phyloP scores from a whole-genome alignment of 2,113 vertebrate genomes.

The Balaeniceps rex region DNA sequence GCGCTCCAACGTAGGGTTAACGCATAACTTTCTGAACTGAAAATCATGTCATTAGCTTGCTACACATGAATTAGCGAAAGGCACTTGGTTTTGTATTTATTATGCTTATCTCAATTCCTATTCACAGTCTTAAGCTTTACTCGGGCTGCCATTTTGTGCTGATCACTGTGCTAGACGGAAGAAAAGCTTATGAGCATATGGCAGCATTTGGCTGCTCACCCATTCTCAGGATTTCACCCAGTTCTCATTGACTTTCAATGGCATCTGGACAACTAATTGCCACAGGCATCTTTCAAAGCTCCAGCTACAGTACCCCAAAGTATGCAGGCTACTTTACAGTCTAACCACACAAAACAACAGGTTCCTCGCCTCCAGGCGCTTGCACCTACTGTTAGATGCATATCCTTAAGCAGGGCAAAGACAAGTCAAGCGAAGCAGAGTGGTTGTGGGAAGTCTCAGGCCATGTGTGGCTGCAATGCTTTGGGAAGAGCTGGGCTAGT shows the following conservation, averaged over 20 bases:
- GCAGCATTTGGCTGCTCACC: slow-evolving; percentile 27
- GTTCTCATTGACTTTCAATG: slow-evolving; percentile 31
- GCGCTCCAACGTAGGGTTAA: not conserved
- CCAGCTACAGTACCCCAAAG: not conserved
- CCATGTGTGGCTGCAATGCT: not conserved
- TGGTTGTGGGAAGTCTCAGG: not conserved
- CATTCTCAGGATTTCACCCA: slow-evolving; percentile 18
- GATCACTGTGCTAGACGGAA: not conserved
- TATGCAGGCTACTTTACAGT: not conserved
- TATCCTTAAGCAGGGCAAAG: not conserved
- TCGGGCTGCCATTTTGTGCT: not conserved
- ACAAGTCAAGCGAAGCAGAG: not conserved
- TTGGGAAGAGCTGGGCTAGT: not conserved
- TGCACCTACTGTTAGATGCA: not conserved
- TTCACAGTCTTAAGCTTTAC: not conserved
- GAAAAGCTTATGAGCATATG: slow-evolving; percentile 20
- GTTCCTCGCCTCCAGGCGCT: not conserved
- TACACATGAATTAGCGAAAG: not conserved
- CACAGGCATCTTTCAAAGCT: not conserved
- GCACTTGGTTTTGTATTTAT: not conserved
- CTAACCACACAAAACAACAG: not conserved
- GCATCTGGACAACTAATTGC: slow-evolving; percentile 20
- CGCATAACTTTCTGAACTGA: not conserved
- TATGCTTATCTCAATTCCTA: not conserved
- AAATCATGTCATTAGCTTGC: not conserved